Base-by-base conservation (phyloP, 2,888 invertebrate genomes). In the Chymomyza procnemis region DNA sequence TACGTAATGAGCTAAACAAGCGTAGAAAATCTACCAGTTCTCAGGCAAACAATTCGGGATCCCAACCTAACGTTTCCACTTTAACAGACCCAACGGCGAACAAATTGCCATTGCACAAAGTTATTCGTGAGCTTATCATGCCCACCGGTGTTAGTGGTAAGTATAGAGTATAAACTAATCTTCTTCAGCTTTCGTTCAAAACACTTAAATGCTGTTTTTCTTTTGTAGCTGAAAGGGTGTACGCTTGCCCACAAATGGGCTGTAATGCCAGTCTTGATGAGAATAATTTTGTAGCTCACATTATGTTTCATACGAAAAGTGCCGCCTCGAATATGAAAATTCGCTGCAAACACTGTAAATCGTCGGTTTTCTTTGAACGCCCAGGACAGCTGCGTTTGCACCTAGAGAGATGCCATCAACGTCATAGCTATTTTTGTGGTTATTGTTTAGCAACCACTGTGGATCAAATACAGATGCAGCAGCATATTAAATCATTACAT, bases 381-480 rank as follows among this genome's bases (percentile, higher is more conserved):
- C 63, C 83, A 0, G 64, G 73, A 0, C 0, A 86, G 88, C 89
- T 94, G 19, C 79, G 93, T 12, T 92, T 93, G 5, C 95, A 95
- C 80, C 88, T 95, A 30, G 92, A 92, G 16, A 92, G 92, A 72
- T 85, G 90, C 2, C 95, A 95, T 72, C 93, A 93, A 0, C 88
- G 92, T 0, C 92, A 93, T 74, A 90, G 93, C 9, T 94, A 92
- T 71, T 91, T 92, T 9, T 95, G 95, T 79, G 92, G 93, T 4
- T 60, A 94, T 26, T 95, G 95, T 80, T 88, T 91, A 48, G 87
- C 91, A 64, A 90, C 91, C 1, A 86, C 88, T 1, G 67, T 85
- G 0, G 85, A 84, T 64, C 68, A 80, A 0, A 74, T 79, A 0
- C 76, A 88, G 22, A 85, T 92, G 62, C 76, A 79, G 0, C 88